These are phyloP conservation scores for Alexandromys fortis DNA, from an alignment of 2,113 vertebrate species.

Conservation along the genomic window DNA sequence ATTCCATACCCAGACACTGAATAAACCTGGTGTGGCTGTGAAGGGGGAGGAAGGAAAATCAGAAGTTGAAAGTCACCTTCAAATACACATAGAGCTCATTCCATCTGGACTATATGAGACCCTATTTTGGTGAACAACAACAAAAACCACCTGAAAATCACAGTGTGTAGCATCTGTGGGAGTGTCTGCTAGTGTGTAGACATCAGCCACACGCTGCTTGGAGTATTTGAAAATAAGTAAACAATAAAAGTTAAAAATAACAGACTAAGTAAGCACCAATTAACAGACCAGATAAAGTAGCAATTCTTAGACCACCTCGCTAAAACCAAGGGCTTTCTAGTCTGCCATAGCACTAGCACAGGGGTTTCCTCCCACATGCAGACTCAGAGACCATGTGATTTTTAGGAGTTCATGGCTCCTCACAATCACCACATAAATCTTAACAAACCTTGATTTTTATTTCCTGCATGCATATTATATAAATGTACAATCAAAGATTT, in stretches of 20 bases:
- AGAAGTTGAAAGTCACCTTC: not conserved
- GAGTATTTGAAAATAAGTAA: conserved; percentile 39
- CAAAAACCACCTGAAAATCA: not conserved
- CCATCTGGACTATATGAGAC: too few species aligned
- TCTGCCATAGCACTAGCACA: not conserved
- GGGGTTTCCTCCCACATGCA: not conserved
- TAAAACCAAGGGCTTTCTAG: not conserved
- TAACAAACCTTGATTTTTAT: not conserved
- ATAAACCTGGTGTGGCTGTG: not conserved
- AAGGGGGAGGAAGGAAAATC: not conserved
- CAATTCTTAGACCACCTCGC: conserved; percentile 1
- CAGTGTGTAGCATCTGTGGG: not conserved
- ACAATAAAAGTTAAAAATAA: conserved; percentile 17
- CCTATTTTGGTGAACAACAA: not conserved
- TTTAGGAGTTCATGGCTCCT: conserved; percentile 18
- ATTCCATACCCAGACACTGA: not conserved
- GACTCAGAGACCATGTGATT: not conserved
- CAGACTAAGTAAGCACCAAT: not conserved
- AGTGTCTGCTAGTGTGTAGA: not conserved
- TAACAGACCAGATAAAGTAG: conserved; percentile 19
- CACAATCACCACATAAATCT: not conserved
- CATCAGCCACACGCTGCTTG: not conserved
- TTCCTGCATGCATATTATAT: not conserved
- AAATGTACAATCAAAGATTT: not conserved
- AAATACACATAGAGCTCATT: not conserved